Percentiles rank a stretch among this genome's conserved stretches.
These are phyloP conservation scores for Bradypodion ventrale DNA, from an alignment of 2,797 vertebrate species.

Conservation along the genomic window DNA sequence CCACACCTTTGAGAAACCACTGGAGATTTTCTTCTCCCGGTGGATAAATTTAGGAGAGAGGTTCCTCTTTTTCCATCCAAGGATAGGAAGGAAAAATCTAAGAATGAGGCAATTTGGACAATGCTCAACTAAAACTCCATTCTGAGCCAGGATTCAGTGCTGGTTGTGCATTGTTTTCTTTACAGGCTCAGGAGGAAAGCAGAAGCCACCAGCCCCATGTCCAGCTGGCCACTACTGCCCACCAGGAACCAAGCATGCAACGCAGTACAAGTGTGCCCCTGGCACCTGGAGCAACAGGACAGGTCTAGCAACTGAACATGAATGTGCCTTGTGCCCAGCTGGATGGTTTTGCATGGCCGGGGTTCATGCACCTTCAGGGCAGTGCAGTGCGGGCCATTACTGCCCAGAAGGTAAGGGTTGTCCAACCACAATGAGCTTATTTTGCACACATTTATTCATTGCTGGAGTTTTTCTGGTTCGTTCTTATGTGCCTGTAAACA, in stretches of 20 bases:
- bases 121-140: not conserved
- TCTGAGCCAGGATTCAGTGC: not conserved
- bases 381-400: conserved; percentile 86
- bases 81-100: not conserved
- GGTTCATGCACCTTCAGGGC: conserved; percentile 79
- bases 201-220: conserved; percentile 82
- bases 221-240: conserved; percentile 90
- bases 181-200: conserved; percentile 84
- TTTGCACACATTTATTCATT: not conserved
- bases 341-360: conserved; percentile 89
- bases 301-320: conserved; percentile 72
- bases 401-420: conserved; percentile 82
- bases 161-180: not conserved
- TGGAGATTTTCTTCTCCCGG: not conserved
- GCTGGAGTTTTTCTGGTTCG: accelerated
- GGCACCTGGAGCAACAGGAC: conserved; percentile 88
- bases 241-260: conserved; percentile 82
- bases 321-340: conserved; percentile 79
- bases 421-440: accelerated
- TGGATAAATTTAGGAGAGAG: not conserved
- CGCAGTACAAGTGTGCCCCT: conserved; percentile 85
- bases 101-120: not conserved
- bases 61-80: not conserved
- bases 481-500: not conserved
- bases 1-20: not conserved